Percentiles rank a stretch among this genome's conserved stretches.
Evolutionary conservation across 2,888 invertebrate species (phyloP).

Genomic region (Eulithis testata): DNA sequence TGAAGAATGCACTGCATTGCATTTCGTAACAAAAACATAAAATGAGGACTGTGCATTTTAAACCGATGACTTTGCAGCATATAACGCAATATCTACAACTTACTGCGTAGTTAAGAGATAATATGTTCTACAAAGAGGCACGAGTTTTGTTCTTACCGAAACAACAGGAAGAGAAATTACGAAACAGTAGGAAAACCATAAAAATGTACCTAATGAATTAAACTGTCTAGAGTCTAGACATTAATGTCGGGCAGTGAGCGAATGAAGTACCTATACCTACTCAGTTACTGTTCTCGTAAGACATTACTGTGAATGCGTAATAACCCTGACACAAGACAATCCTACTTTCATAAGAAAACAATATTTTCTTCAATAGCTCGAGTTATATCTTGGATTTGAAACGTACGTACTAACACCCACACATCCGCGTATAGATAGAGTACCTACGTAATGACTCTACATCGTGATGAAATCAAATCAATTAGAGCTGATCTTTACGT

Average conservation of each 20-base stretch:
- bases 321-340: constrained; percentile 72
- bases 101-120: no score
- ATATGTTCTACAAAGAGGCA: not conserved
- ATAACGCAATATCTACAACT: no score
- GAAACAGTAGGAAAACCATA: constrained; percentile 30
- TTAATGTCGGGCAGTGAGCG: constrained; percentile 59
- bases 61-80: no score
- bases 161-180: constrained; percentile 14
- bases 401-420: not conserved
- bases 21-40: not conserved
- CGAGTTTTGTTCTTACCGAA: not conserved
- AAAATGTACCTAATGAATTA: constrained; percentile 40
- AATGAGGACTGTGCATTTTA: no score
- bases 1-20: not conserved
- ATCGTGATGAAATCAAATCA: constrained; percentile 31
- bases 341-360: constrained; percentile 58
- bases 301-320: constrained; percentile 76
- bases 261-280: constrained; percentile 33
- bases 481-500: constrained; percentile 32
- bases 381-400: constrained; percentile 6
- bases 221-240: constrained; percentile 26
- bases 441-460: constrained; percentile 5
- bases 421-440: not conserved
- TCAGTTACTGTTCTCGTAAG: constrained; percentile 64
- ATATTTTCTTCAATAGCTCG: constrained; percentile 42